Conservation (phyloP, 2,113 vertebrate genomes). For the Hyaena hyaena region DNA sequence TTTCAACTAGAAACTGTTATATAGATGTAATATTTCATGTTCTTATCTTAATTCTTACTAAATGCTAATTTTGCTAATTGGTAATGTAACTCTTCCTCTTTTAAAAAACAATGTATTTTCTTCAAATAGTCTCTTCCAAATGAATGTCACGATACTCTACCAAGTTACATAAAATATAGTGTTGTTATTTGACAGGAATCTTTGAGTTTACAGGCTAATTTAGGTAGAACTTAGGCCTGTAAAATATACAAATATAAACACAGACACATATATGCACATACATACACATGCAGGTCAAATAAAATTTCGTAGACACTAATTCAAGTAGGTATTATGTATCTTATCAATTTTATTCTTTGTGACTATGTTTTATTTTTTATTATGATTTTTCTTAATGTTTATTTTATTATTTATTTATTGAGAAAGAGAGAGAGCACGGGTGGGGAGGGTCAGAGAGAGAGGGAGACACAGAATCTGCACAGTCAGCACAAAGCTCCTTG, state of each 20-base stretch:
- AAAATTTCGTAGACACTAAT: background rate
- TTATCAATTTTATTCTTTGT: background rate
- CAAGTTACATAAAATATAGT: background rate
- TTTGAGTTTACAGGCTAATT: background rate
- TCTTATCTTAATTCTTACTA: background rate
- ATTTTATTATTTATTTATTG: no score
- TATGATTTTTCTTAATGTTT: no score
- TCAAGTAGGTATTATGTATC: background rate
- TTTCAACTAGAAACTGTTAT: background rate
- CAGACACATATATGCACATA: background rate
- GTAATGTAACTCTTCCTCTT: background rate
- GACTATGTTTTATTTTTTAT: background rate
- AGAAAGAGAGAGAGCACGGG: no score
- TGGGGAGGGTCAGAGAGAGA: no score
- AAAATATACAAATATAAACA: background rate
- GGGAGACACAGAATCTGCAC: no score
- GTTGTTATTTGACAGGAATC: background rate
- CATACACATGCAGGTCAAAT: background rate
- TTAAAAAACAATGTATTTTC: background rate
- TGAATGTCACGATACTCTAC: background rate
- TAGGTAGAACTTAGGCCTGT: background rate
- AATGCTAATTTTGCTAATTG: background rate
- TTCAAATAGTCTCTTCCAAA: background rate
- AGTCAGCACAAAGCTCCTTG: no score
- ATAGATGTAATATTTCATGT: background rate